These are phyloP conservation scores for Apaloderma vittatum DNA, from an alignment of 2,113 vertebrate species.

Conservation along the genomic window DNA sequence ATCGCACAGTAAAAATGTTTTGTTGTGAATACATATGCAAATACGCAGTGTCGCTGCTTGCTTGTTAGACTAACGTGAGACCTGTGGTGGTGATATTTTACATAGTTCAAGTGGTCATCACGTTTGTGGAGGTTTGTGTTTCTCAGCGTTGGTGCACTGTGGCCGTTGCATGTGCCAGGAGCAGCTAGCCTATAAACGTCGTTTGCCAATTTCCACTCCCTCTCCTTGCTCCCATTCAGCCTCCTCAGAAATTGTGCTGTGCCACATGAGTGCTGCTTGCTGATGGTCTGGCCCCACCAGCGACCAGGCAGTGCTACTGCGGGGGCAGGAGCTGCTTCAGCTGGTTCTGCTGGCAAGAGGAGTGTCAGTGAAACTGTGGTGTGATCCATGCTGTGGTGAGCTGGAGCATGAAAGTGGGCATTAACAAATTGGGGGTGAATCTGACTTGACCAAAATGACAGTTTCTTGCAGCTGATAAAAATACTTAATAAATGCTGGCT, in stretches of 20 bases:
- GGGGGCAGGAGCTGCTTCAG: not conserved
- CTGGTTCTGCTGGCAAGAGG: not conserved
- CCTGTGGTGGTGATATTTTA: not conserved
- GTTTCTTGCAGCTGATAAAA: slow-evolving; percentile 30
- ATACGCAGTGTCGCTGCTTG: fast-evolving
- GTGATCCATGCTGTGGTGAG: not conserved
- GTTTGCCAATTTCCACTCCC: not conserved
- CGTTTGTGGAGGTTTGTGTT: not conserved
- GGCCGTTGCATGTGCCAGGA: not conserved
- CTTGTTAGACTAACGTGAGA: not conserved
- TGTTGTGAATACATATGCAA: not conserved
- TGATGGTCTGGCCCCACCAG: not conserved
- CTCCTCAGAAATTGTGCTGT: not conserved
- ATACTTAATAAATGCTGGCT: not conserved
- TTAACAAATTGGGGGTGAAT: not conserved
- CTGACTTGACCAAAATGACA: not conserved
- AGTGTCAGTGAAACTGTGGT: fast-evolving
- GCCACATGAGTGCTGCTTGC: not conserved
- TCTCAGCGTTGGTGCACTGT: fast-evolving
- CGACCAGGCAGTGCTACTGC: fast-evolving
- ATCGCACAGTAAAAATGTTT: not conserved
- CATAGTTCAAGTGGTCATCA: fast-evolving
- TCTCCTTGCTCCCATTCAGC: not conserved
- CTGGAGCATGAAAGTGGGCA: not conserved
- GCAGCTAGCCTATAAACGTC: not conserved